Evolutionary conservation across 2,888 invertebrate species (phyloP).

Genomic region (Chymomyza procnemis): DNA sequence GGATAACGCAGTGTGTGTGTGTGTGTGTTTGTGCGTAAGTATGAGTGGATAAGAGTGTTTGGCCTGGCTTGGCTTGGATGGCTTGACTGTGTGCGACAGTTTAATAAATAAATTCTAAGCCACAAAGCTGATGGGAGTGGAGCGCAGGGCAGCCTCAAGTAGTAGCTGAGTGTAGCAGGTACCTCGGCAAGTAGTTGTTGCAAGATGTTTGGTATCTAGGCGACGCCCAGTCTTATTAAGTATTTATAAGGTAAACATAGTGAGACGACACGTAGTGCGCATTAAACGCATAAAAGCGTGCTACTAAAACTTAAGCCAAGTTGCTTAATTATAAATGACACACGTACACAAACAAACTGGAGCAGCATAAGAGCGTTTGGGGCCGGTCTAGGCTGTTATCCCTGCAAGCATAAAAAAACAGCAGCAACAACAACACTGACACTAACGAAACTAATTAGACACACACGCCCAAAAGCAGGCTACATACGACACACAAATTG

Average conservation of each 20-base stretch:
- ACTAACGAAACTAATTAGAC: conserved; percentile 74
- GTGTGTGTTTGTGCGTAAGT: conserved; percentile 1
- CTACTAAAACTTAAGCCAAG: conserved; percentile 58
- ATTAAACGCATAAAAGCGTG: conserved; percentile 63
- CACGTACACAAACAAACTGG: conserved; percentile 46
- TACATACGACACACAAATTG: conserved; percentile 47
- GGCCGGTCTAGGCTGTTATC: not conserved
- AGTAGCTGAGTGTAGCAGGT: too few species aligned
- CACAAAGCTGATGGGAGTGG: not conserved
- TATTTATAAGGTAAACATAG: conserved; percentile 64
- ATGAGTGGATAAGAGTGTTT: conserved; percentile 9
- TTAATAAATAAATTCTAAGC: conserved; percentile 71
- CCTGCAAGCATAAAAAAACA: conserved; percentile 14
- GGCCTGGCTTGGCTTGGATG: not conserved
- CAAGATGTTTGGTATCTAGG: conserved; percentile 26
- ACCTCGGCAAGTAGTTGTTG: conserved; percentile 26
- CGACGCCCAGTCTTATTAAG: conserved; percentile 54
- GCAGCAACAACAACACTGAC: conserved; percentile 43
- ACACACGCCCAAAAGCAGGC: conserved; percentile 59
- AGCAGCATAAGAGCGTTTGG: conserved; percentile 5
- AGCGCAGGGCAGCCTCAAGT: not conserved
- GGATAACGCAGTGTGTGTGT: conserved; percentile 20
- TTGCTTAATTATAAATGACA: conserved; percentile 75
- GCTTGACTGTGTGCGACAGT: conserved; percentile 45
- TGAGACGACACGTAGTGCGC: conserved; percentile 49